A percentile compares a stretch with the other conserved stretches of the same genome.
These are phyloP conservation scores for Pagrus major DNA, from an alignment of 2,113 vertebrate species.

Conservation along the genomic window DNA sequence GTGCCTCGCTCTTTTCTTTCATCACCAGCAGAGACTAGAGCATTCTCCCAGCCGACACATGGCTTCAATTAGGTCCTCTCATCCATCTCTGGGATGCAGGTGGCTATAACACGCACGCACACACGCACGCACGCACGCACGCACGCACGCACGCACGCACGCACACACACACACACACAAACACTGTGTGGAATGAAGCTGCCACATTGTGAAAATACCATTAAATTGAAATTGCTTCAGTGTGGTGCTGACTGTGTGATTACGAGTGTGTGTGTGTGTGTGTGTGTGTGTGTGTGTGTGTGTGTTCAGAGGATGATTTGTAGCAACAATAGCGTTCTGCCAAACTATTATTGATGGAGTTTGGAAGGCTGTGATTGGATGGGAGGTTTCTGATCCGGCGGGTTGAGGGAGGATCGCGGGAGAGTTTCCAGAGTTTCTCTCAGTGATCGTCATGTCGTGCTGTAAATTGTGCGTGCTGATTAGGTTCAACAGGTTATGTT, in stretches of 20 bases:
- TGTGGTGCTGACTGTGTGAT: slow-evolving; percentile 52
- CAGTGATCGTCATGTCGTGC: neutral
- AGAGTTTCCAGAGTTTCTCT: neutral
- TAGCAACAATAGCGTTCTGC: slow-evolving; percentile 43
- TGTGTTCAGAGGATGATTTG: slow-evolving; percentile 45
- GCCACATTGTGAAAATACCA: slow-evolving; percentile 79
- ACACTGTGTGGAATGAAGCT: slow-evolving; percentile 46
- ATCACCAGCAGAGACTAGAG: slow-evolving; percentile 68
- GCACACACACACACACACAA: slow-evolving; percentile 47
- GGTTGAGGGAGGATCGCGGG: neutral
- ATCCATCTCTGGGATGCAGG: slow-evolving; percentile 76
- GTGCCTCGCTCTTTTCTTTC: slow-evolving; percentile 39
- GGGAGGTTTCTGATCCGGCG: slow-evolving; percentile 9
- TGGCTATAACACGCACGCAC: slow-evolving; percentile 62
- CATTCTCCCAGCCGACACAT: slow-evolving; percentile 61
- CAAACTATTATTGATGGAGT: slow-evolving; percentile 27
- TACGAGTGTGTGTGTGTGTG: slow-evolving; percentile 37
- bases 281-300: too few relatives aligned
- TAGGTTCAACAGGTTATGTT: neutral
- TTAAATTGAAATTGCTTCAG: slow-evolving; percentile 78
- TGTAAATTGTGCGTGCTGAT: slow-evolving; percentile 8
- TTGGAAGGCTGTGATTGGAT: slow-evolving; percentile 9
- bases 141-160: slow-evolving; percentile 21
- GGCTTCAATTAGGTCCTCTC: slow-evolving; percentile 71
- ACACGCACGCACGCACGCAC: slow-evolving; percentile 48